Conservation (phyloP, 1,140 invertebrate species). For the Bicyclus anynana region DNA sequence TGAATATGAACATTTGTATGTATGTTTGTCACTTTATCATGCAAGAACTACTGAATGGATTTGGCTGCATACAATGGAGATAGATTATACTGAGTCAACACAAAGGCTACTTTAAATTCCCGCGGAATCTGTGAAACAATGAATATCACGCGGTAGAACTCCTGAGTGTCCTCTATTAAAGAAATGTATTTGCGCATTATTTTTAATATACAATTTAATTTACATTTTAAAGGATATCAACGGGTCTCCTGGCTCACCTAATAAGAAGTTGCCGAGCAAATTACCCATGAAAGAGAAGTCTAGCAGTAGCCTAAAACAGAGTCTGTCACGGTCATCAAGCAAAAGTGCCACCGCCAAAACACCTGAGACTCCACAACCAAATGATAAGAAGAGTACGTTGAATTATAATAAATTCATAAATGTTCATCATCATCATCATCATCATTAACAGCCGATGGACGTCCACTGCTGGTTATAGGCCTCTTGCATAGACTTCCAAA, state of each 20-base stretch:
- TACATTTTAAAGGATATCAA: slow-evolving; percentile 74
- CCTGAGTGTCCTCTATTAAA: no score
- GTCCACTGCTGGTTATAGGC: no score
- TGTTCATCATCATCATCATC: neutral
- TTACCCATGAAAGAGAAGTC: slow-evolving; percentile 75
- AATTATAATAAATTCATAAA: neutral
- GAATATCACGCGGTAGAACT: no score
- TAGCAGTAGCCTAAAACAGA: slow-evolving; percentile 75
- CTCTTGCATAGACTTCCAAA: no score
- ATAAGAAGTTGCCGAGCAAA: slow-evolving; percentile 79
- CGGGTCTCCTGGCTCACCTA: slow-evolving; percentile 80
- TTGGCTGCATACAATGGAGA: no score
- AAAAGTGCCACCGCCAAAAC: slow-evolving; percentile 81
- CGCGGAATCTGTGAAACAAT: no score
- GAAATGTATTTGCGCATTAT: neutral
- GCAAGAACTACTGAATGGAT: no score
- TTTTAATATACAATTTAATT: neutral
- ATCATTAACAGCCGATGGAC: no score
- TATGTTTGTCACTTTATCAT: no score
- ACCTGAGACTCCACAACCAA: slow-evolving; percentile 79
- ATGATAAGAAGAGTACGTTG: slow-evolving; percentile 86
- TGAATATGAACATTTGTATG: no score
- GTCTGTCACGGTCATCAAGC: slow-evolving; percentile 79
- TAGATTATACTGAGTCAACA: no score
- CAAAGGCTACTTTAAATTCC: no score